These are phyloP conservation scores for Gonocerus acuteangulatus DNA, from an alignment of 2,888 invertebrate species.

Conservation along the genomic window DNA sequence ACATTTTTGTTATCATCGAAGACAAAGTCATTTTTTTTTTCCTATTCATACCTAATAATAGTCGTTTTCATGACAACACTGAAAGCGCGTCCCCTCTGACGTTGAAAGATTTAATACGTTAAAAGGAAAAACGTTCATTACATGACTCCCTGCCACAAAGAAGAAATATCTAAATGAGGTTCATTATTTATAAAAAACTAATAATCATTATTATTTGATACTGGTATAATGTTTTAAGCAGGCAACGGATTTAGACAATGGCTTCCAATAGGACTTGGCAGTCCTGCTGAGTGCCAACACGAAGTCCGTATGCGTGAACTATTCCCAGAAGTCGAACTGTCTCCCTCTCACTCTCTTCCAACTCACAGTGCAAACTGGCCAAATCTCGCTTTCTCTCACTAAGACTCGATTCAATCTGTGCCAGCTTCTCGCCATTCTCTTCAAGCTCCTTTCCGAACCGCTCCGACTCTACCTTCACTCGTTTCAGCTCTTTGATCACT, in stretches of 20 bases:
- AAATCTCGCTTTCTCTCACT: conserved; percentile 40
- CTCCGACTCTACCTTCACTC: conserved; percentile 39
- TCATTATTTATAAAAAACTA: no score
- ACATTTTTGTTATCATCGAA: no score
- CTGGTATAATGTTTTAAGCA: no score
- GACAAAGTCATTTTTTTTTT: no score
- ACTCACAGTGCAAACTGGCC: conserved; percentile 39
- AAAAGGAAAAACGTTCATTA: no score
- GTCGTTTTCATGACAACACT: no score
- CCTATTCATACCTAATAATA: no score
- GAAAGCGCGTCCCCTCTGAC: no score
- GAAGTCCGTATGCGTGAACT: background rate
- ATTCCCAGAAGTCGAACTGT: conserved; percentile 31
- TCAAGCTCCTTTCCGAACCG: conserved; percentile 39
- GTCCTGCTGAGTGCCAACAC: background rate
- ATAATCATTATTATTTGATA: no score
- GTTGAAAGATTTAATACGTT: no score
- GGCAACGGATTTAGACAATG: background rate
- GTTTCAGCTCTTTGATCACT: conserved; percentile 38
- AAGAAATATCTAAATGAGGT: no score
- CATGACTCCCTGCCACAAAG: no score
- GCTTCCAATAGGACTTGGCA: background rate
- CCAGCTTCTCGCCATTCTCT: conserved; percentile 40
- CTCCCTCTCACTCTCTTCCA: conserved; percentile 40
- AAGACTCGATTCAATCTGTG: conserved; percentile 40